Base-by-base conservation (phyloP, 1,140 invertebrate species). In the Asobara japonica region DNA sequence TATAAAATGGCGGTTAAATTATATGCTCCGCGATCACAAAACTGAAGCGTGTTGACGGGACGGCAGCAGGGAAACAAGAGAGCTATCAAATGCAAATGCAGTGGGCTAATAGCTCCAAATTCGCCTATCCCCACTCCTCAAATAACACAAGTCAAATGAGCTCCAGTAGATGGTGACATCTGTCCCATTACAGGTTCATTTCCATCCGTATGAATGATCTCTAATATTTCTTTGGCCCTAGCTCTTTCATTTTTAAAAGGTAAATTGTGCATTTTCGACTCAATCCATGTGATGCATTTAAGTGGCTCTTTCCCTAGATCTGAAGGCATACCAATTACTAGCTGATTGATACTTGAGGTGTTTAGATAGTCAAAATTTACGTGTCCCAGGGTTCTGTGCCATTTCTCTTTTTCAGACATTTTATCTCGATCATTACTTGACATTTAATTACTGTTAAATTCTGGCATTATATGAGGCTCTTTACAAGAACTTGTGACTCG, bases 301-400 rank as follows among this genome's bases (percentile, higher is more conserved):
- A 71, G 18, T 25, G 25, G 30, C 41, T 66, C 38, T 33, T 31
- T 16, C 65, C 73, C 74, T 3, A 76, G 48, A 41, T 65, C 67
- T 61, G 41, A 45, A 16, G 67, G 71, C 31, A 73, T 33, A 18
- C 64, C 71, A 7, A 61, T 51, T 6, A 76, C 41, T 66, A 69
- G 33, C 62, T 70, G 33, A 6, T 76, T 51, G 45, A 61, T 76
- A 51, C 67, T 25, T 66, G 73, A 66, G 11, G 20, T 76, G 29
- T 71, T 70, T 11, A 77, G 27, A 64, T 74, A 74, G n/a, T 74
- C 65, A 33, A 77, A 77, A 72, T 77, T 72, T 72, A 70, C 62
- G 69, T 77, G 75, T 16, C 75, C 72, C 48, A 74, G 48, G 2
- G 67, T 66, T 70, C 67, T 67, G 56, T 77, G 73, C 18, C 56